Evolutionary conservation across 2,888 invertebrate species (phyloP).

Genomic region (Camponotus fellah): DNA sequence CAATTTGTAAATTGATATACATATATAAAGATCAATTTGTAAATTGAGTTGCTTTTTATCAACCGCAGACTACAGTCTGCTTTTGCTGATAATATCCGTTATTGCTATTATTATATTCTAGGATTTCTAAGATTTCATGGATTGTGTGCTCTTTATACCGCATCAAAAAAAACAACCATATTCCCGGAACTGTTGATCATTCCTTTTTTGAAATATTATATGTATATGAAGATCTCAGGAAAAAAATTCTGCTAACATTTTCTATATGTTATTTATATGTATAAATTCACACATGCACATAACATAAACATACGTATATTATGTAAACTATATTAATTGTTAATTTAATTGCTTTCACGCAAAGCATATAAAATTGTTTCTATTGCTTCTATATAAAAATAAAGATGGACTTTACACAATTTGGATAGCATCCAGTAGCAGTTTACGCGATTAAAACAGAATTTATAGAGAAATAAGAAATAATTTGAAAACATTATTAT

Average conservation of each 20-base stretch:
- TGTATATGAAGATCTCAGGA: neutral
- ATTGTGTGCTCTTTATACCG: neutral
- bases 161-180: neutral
- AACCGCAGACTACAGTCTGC: neutral
- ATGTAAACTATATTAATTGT: neutral
- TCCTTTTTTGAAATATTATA: neutral
- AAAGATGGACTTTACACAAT: neutral
- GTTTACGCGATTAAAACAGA: neutral
- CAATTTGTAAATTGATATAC: slow-evolving; percentile 16
- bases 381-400: neutral
- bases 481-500: neutral
- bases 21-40: neutral
- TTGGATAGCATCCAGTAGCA: neutral
- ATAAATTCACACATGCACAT: neutral
- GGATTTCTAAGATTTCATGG: slow-evolving; percentile 2
- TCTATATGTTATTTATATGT: neutral
- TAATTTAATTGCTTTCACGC: neutral
- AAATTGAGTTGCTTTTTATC: slow-evolving; percentile 1
- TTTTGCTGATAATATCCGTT: neutral
- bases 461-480: neutral
- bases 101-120: neutral
- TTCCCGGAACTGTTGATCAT: neutral
- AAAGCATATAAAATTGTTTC: neutral
- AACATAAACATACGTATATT: neutral
- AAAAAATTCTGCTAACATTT: neutral